phyloP scores from a whole-genome alignment of 2,888 invertebrate genomes.

The Aradus depressus region DNA sequence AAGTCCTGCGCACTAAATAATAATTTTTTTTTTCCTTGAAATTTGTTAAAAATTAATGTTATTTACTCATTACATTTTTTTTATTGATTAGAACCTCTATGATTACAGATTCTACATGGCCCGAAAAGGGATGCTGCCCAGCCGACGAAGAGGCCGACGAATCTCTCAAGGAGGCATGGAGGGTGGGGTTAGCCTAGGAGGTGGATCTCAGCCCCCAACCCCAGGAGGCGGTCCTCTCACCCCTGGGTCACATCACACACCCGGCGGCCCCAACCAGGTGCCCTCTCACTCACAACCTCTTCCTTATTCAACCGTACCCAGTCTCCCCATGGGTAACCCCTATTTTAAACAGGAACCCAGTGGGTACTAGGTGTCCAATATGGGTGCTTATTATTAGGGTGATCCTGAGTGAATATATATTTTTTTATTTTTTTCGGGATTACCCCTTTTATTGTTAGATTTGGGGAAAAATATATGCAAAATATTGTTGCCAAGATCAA shows the following conservation, averaged over 20 bases:
- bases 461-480: no score
- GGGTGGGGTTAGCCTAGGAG: slow-evolving; percentile 2
- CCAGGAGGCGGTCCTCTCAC: not conserved
- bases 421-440: no score
- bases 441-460: no score
- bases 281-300: slow-evolving; percentile 11
- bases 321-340: slow-evolving; percentile 21
- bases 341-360: slow-evolving; percentile 25
- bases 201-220: not conserved
- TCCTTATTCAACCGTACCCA: slow-evolving; percentile 16
- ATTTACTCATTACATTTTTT: no score
- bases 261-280: not conserved
- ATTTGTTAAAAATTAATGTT: no score
- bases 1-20: no score
- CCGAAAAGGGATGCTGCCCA: slow-evolving; percentile 67
- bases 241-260: not conserved
- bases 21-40: no score
- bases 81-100: no score
- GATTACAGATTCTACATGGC: slow-evolving; percentile 91
- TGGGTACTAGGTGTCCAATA: slow-evolving; percentile 23
- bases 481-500: no score
- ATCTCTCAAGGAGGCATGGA: slow-evolving; percentile 23
- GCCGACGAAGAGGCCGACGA: slow-evolving; percentile 59
- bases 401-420: no score
- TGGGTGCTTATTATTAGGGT: not conserved